phyloP scores from a whole-genome alignment of 35 echinoderm and acorn worm genomes.

The Hemicentrotus pulcherrimus region DNA sequence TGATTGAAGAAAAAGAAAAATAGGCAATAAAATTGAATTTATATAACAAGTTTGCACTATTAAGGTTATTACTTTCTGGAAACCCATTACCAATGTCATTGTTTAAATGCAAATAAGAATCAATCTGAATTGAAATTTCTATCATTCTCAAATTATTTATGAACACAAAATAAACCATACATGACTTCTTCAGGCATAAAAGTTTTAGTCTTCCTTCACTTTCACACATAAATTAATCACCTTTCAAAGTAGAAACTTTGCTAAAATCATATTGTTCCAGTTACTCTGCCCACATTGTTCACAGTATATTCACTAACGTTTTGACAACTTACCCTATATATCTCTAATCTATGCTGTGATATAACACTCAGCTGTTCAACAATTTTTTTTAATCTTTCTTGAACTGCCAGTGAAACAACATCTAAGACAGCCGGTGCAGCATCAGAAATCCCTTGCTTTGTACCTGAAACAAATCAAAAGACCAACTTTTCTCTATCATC shows the following conservation, averaged over 20 bases:
- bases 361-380: constrained; percentile 85
- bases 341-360: constrained; percentile 89
- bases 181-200: not conserved
- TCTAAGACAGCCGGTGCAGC: constrained; percentile 75
- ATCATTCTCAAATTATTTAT: no score
- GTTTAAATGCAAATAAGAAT: no score
- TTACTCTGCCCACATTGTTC: not conserved
- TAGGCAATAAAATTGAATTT: not conserved
- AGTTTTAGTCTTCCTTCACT: not conserved
- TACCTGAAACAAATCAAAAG: constrained; percentile 53
- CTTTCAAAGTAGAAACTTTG: not conserved
- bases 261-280: not conserved
- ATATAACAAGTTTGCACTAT: no score
- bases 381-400: constrained; percentile 86
- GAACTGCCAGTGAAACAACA: constrained; percentile 83
- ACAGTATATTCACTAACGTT: not conserved
- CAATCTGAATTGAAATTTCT: no score
- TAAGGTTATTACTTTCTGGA: no score
- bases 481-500: not conserved
- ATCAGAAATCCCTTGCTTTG: constrained; percentile 69
- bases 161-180: no score
- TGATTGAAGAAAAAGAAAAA: constrained; percentile 8
- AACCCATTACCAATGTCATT: no score
- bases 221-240: not conserved
- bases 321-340: constrained; percentile 77